Conservation (phyloP, 2,113 vertebrate genomes). For the Xiphias gladius region DNA sequence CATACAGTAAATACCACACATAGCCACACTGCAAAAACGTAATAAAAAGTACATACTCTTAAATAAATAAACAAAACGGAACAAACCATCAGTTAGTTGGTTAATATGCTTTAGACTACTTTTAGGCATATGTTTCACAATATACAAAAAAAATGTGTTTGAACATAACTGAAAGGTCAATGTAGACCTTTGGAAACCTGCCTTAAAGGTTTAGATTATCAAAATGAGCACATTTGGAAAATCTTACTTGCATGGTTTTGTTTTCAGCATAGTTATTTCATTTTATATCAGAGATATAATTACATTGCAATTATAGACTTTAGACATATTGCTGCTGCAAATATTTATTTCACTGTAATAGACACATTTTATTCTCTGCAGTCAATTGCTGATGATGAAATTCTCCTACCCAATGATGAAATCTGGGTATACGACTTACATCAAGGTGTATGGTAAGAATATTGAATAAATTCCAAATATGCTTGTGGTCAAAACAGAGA, state of each 20-base stretch:
- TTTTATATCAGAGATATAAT: background rate
- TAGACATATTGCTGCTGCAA: background rate
- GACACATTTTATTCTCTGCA: slow-evolving; percentile 67
- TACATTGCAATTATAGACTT: background rate
- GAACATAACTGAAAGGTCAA: no score
- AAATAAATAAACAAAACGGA: background rate
- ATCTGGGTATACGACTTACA: slow-evolving; percentile 95
- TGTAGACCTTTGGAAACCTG: background rate
- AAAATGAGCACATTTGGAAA: background rate
- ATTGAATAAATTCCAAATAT: slow-evolving; percentile 7
- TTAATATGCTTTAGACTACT: background rate
- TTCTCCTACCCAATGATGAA: slow-evolving; percentile 93
- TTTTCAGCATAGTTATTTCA: background rate
- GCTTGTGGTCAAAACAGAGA: background rate
- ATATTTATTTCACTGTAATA: slow-evolving; percentile 7
- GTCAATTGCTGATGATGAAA: slow-evolving; percentile 93
- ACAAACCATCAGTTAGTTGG: background rate
- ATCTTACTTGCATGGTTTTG: background rate
- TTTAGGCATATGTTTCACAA: no score
- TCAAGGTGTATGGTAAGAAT: slow-evolving; percentile 90
- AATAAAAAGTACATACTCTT: background rate
- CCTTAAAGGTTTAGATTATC: background rate
- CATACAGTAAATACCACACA: background rate
- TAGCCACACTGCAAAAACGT: background rate
- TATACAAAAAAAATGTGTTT: no score